Percentiles rank a stretch among this genome's conserved stretches.
These are phyloP conservation scores for Choristoneura rosaceana DNA, from an alignment of 2,888 invertebrate species.

Conservation along the genomic window DNA sequence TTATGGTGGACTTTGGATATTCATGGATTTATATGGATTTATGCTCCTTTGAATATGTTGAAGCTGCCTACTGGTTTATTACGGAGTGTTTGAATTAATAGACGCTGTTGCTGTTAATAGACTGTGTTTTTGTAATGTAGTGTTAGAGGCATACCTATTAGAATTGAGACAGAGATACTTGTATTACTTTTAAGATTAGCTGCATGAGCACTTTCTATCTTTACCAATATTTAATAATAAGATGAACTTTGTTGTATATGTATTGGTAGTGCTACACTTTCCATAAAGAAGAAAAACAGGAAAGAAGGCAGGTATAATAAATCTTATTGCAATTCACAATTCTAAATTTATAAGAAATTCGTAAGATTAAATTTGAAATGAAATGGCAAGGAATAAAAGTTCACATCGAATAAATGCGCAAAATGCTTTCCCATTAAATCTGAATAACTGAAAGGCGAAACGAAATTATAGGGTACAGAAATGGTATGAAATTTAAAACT, in stretches of 20 bases:
- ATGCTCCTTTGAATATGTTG: background rate
- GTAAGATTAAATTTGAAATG: background rate
- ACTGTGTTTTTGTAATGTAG: too few species aligned
- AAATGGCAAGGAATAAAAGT: background rate
- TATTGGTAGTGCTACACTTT: too few species aligned
- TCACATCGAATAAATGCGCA: background rate
- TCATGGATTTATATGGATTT: constrained; percentile 29
- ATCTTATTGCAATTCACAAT: background rate
- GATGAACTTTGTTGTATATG: too few species aligned
- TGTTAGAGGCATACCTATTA: too few species aligned
- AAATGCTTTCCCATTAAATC: constrained; percentile 28
- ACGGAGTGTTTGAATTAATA: background rate
- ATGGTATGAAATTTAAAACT: constrained; percentile 41
- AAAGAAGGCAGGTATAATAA: background rate
- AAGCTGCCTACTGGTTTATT: background rate
- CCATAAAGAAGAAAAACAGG: too few species aligned
- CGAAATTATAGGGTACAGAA: constrained; percentile 36
- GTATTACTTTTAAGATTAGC: too few species aligned
- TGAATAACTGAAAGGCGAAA: constrained; percentile 26
- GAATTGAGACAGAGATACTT: too few species aligned
- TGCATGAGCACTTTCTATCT: too few species aligned
- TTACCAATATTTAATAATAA: too few species aligned
- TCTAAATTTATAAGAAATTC: background rate
- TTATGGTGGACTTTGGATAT: constrained; percentile 25
- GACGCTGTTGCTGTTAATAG: too few species aligned